phyloP scores from a whole-genome alignment of 2,113 vertebrate species.

The Lampris incognitus region DNA sequence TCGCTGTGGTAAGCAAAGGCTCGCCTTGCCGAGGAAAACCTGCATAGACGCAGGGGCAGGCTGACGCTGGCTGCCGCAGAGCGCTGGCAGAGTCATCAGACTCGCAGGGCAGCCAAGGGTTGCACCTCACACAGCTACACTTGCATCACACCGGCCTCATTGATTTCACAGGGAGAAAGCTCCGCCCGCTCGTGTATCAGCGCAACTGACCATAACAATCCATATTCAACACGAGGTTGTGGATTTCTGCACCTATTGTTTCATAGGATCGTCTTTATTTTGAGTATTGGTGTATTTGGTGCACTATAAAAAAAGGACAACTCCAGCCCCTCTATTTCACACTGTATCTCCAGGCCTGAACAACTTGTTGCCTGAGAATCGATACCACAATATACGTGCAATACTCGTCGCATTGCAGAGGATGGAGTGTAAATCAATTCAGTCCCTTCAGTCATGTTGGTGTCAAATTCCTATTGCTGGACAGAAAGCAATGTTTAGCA shows the following conservation, averaged over 20 bases:
- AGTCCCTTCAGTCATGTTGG: no score
- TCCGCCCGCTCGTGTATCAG: background rate
- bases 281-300: background rate
- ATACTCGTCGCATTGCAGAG: no score
- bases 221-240: conserved; percentile 5
- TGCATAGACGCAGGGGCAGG: background rate
- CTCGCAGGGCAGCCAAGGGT: conserved; percentile 48
- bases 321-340: background rate
- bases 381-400: no score
- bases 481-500: no score
- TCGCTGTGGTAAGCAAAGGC: background rate
- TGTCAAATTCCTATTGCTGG: no score
- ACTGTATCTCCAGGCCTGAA: no score
- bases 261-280: conserved; percentile 26
- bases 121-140: conserved; percentile 42
- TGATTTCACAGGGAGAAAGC: conserved; percentile 35
- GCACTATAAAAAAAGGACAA: conserved; percentile 4
- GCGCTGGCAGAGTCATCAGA: background rate
- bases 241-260: background rate
- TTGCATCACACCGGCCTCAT: conserved; percentile 25
- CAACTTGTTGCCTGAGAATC: no score
- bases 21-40: conserved; percentile 13
- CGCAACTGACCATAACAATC: background rate
- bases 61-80: conserved; percentile 27
- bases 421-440: no score